phyloP scores from a whole-genome alignment of 2,797 vertebrate species.

The Sandelia bainsii region DNA sequence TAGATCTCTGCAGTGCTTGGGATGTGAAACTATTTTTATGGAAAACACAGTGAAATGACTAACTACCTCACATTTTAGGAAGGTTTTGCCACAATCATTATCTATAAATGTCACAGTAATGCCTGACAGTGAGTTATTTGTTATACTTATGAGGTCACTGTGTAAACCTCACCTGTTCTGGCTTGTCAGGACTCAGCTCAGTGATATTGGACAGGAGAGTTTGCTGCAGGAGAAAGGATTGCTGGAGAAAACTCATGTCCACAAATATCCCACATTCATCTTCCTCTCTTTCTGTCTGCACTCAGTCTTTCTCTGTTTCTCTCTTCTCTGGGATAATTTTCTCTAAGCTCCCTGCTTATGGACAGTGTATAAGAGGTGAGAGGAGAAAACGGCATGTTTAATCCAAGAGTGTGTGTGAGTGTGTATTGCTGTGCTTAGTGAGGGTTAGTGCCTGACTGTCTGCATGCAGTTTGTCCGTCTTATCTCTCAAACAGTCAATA shows the following conservation, averaged over 20 bases:
- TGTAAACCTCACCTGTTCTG: slow-evolving; percentile 40
- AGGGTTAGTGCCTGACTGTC: slow-evolving; percentile 28
- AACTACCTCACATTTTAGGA: slow-evolving; percentile 6
- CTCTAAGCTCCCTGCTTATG: slow-evolving; percentile 32
- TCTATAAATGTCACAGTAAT: neutral
- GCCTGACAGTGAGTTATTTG: slow-evolving; percentile 8
- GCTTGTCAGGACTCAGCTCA: slow-evolving; percentile 23
- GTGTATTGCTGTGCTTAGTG: slow-evolving; percentile 30
- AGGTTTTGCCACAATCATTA: neutral
- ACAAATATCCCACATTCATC: slow-evolving; percentile 59
- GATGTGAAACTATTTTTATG: slow-evolving; percentile 10
- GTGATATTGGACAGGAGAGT: slow-evolving; percentile 30
- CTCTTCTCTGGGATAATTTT: slow-evolving; percentile 19
- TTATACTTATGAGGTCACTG: slow-evolving; percentile 16
- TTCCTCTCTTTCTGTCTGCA: slow-evolving; percentile 24
- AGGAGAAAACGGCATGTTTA: slow-evolving; percentile 26
- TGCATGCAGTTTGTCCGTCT: slow-evolving; percentile 26
- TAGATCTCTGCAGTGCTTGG: slow-evolving; percentile 10
- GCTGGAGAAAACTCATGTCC: slow-evolving; percentile 44
- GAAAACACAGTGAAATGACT: slow-evolving; percentile 19
- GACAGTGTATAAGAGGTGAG: slow-evolving; percentile 42
- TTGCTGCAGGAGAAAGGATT: slow-evolving; percentile 32
- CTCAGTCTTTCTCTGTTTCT: slow-evolving; percentile 22
- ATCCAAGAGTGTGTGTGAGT: slow-evolving; percentile 16
- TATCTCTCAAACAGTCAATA: slow-evolving; percentile 58